phyloP scores from a whole-genome alignment of 2,888 invertebrate species.

The Drosophila meridionalis region DNA sequence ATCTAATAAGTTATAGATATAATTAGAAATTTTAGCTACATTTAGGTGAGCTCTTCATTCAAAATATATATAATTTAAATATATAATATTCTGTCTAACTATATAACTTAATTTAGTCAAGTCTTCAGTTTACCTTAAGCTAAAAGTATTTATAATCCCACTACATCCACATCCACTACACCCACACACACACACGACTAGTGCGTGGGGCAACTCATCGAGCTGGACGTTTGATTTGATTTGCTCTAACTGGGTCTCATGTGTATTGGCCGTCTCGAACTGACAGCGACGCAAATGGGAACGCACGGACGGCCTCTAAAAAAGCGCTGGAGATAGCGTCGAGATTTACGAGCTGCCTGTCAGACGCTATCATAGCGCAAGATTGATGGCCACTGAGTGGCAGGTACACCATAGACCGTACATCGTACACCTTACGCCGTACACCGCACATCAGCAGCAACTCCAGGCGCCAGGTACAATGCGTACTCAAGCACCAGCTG shows the following conservation, averaged over 20 bases:
- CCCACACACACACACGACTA: not conserved
- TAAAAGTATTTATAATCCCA: slow-evolving; percentile 1
- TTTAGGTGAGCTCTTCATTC: not conserved
- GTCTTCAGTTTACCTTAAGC: not conserved
- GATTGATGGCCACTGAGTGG: slow-evolving; percentile 67
- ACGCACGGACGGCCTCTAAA: slow-evolving; percentile 38
- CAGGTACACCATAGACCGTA: slow-evolving; percentile 49
- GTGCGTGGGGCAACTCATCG: slow-evolving; percentile 41
- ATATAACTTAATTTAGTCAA: not conserved
- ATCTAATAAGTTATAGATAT: too few relatives aligned
- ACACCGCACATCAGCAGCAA: slow-evolving; percentile 8
- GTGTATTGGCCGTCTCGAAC: slow-evolving; percentile 58
- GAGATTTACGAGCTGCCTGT: slow-evolving; percentile 77
- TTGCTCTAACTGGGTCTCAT: slow-evolving; percentile 57
- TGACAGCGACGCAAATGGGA: slow-evolving; percentile 78
- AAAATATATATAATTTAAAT: not conserved
- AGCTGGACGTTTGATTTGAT: slow-evolving; percentile 57
- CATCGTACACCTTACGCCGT: not conserved
- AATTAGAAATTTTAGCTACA: not conserved
- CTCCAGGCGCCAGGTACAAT: slow-evolving; percentile 1
- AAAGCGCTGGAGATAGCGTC: slow-evolving; percentile 56
- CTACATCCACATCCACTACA: not conserved
- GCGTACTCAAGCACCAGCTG: slow-evolving; percentile 26
- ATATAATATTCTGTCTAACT: not conserved
- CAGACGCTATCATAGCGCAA: slow-evolving; percentile 73